A percentile compares a stretch with the other conserved stretches of the same genome.
Evolutionary conservation across 2,888 invertebrate species (phyloP).

Genomic region (Ophraella communa): DNA sequence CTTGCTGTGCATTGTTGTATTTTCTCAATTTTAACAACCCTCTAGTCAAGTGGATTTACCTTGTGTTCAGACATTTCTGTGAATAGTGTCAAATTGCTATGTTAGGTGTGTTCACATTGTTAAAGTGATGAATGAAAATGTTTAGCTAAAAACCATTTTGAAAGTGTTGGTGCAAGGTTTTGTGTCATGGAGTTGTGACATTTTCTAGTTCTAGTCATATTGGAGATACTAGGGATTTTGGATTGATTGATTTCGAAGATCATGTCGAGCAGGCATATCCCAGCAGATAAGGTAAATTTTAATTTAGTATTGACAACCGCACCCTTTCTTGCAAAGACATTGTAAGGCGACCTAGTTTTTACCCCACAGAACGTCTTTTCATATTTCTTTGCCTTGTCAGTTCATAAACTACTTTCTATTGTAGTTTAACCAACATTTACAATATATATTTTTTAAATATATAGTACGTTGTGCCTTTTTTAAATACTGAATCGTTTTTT

Average conservation of each 20-base stretch:
- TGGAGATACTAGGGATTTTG: slow-evolving; percentile 36
- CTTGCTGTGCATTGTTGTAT: slow-evolving; percentile 49
- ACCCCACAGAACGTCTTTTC: slow-evolving; percentile 43
- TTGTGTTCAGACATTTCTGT: slow-evolving; percentile 30
- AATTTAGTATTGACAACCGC: slow-evolving; percentile 60
- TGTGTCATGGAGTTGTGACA: slow-evolving; percentile 52
- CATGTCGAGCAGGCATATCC: slow-evolving; percentile 82
- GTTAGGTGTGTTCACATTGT: slow-evolving; percentile 31
- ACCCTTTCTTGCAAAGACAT: slow-evolving; percentile 52
- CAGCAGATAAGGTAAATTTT: slow-evolving; percentile 77
- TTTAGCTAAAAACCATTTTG: slow-evolving; percentile 34
- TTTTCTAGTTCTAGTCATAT: slow-evolving; percentile 45
- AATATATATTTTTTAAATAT: neutral
- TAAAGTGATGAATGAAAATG: slow-evolving; percentile 33
- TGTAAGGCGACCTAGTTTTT: slow-evolving; percentile 55
- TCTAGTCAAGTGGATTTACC: slow-evolving; percentile 31
- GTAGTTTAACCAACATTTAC: neutral
- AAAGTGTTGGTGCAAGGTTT: slow-evolving; percentile 37
- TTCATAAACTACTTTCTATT: slow-evolving; percentile 9
- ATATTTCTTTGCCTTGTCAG: slow-evolving; percentile 19
- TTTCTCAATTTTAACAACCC: slow-evolving; percentile 33
- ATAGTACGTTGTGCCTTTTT: neutral
- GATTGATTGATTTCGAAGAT: slow-evolving; percentile 55
- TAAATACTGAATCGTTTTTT: too few species aligned
- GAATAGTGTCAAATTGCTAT: slow-evolving; percentile 30